Percentiles rank a stretch among this genome's conserved stretches.
Evolutionary conservation across 1,140 invertebrate genomes (phyloP).

Genomic region (Galendromus occidentalis): DNA sequence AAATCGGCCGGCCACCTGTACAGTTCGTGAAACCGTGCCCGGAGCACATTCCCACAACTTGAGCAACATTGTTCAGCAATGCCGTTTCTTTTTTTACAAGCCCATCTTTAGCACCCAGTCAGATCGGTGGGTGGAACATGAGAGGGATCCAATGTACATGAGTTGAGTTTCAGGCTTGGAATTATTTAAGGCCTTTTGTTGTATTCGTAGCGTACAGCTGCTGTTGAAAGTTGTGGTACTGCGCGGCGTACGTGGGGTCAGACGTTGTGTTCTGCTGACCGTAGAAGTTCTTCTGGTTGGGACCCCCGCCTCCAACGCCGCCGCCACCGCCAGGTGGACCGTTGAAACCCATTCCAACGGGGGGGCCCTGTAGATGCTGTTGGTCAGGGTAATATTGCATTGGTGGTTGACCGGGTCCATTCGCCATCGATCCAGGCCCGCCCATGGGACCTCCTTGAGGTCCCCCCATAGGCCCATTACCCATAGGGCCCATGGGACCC

Average conservation of each 20-base stretch:
- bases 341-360: constrained; percentile 10
- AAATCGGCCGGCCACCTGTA: too few relatives aligned
- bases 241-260: constrained; percentile 76
- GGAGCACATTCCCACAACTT: too few relatives aligned
- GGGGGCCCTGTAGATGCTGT: constrained; percentile 14
- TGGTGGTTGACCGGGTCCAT: neutral
- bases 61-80: too few relatives aligned
- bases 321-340: constrained; percentile 5
- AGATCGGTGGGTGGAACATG: too few relatives aligned
- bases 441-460: neutral
- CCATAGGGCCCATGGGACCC: neutral
- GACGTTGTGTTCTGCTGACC: constrained; percentile 61
- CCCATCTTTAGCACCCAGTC: too few relatives aligned
- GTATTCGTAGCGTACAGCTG: constrained; percentile 76
- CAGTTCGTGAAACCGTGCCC: too few relatives aligned
- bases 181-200: constrained; percentile 8
- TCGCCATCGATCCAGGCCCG: neutral
- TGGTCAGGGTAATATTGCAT: constrained; percentile 9
- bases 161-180: neutral
- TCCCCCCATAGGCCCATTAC: neutral
- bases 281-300: constrained; percentile 48
- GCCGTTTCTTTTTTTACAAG: too few relatives aligned
- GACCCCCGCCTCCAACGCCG: constrained; percentile 7
- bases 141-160: too few relatives aligned
- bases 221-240: constrained; percentile 86